Evolutionary conservation across 35 echinoderm and acorn worm genomes (phyloP).

Genomic region (Stichopus chloronotus): DNA sequence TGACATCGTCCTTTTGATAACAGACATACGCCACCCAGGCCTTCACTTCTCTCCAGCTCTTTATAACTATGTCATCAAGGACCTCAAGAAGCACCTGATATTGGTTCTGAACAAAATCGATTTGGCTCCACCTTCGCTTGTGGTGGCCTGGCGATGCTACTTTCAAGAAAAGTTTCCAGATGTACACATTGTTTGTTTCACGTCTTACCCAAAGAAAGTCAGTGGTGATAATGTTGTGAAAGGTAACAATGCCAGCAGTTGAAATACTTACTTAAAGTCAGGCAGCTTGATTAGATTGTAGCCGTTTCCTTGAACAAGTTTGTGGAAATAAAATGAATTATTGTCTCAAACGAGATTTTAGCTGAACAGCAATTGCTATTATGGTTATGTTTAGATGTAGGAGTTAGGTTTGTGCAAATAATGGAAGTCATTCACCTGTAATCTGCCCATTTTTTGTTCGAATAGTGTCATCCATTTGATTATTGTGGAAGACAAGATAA

Average conservation of each 20-base stretch:
- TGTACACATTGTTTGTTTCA: conserved; percentile 83
- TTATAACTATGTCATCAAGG: conserved; percentile 91
- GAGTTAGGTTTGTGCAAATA: too few relatives aligned
- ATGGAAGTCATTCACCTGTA: too few relatives aligned
- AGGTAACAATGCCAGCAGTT: conserved; percentile 6
- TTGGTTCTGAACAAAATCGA: conserved; percentile 96
- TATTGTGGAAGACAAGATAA: too few relatives aligned
- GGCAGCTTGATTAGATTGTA: too few relatives aligned
- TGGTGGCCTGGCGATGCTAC: conserved; percentile 90
- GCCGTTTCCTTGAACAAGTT: neutral
- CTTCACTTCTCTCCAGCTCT: conserved; percentile 96
- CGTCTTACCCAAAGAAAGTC: conserved; percentile 85
- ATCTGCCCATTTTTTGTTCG: too few relatives aligned
- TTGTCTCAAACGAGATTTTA: too few relatives aligned
- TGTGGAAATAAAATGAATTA: neutral
- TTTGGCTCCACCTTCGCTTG: conserved; percentile 84
- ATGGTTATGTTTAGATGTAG: too few relatives aligned
- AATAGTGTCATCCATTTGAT: too few relatives aligned
- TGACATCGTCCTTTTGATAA: conserved; percentile 88
- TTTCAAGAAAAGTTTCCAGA: conserved; percentile 92
- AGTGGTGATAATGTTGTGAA: conserved; percentile 50
- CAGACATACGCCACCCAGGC: conserved; percentile 88
- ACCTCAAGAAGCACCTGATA: conserved; percentile 91
- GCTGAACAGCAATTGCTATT: too few relatives aligned
- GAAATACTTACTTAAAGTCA: neutral